phyloP scores from a whole-genome alignment of 1,140 invertebrate species.

The Pemphigus obesinymphae region DNA sequence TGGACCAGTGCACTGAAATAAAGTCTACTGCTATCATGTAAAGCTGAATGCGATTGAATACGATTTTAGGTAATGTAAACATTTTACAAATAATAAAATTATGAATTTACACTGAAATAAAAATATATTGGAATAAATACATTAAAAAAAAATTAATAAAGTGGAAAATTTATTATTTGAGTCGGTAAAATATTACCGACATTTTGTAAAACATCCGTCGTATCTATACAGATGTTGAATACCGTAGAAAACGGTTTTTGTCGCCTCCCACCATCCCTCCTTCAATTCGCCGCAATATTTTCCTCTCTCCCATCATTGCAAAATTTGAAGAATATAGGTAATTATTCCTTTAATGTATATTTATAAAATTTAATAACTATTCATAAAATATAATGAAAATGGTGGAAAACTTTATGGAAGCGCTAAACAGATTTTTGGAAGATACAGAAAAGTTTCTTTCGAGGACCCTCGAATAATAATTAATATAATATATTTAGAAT shows the following conservation, averaged over 20 bases:
- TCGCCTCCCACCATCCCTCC: no score
- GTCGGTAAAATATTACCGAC: no score
- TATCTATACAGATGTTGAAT: not conserved
- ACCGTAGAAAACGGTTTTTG: no score
- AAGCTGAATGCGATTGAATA: slow-evolving; percentile 11
- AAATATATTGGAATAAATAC: not conserved
- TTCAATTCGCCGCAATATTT: no score
- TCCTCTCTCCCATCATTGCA: not conserved
- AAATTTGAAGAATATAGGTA: not conserved
- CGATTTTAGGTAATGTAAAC: not conserved
- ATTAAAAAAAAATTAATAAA: no score
- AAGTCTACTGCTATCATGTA: not conserved
- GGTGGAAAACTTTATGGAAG: not conserved
- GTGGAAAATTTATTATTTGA: no score
- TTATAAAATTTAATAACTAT: slow-evolving; percentile 5
- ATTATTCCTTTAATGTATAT: not conserved
- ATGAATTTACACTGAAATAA: not conserved
- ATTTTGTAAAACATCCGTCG: no score
- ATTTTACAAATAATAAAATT: not conserved
- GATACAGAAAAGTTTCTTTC: not conserved
- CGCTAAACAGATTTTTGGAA: not conserved
- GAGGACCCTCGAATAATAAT: not conserved
- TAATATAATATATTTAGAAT: no score
- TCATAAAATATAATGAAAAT: slow-evolving; percentile 28
- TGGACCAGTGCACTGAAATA: not conserved